Evolutionary conservation across 2,888 invertebrate species (phyloP).

Genomic region (Leucophenga montana): DNA sequence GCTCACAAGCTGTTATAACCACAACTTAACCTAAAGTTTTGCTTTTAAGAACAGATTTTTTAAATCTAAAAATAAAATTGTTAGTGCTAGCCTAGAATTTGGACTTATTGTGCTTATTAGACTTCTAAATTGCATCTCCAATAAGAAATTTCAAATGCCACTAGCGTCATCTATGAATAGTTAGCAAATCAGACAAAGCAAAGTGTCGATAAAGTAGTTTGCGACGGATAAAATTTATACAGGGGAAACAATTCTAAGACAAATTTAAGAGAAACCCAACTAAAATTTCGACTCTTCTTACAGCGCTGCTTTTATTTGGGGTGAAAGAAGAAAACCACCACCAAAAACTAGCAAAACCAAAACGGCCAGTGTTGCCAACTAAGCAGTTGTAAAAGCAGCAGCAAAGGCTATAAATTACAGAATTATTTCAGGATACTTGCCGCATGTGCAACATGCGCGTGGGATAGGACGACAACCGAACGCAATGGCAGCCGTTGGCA

Average conservation of each 20-base stretch:
- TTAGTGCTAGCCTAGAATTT: no score
- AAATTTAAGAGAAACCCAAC: slow-evolving; percentile 53
- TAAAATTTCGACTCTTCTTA: slow-evolving; percentile 2
- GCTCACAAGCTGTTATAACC: no score
- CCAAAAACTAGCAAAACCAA: slow-evolving; percentile 10
- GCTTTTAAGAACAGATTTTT: no score
- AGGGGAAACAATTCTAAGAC: slow-evolving; percentile 27
- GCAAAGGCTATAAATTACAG: slow-evolving; percentile 2
- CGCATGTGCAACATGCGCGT: slow-evolving; percentile 9
- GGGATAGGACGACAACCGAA: slow-evolving; percentile 46
- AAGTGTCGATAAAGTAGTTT: slow-evolving; percentile 57
- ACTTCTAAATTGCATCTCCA: slow-evolving; percentile 17
- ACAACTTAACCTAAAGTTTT: no score
- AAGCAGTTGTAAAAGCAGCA: slow-evolving; percentile 22
- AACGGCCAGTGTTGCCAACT: slow-evolving; percentile 26
- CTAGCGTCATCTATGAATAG: slow-evolving; percentile 56
- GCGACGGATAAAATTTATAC: slow-evolving; percentile 48
- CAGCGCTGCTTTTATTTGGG: slow-evolving; percentile 39
- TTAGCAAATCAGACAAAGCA: slow-evolving; percentile 27
- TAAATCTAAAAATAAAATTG: no score
- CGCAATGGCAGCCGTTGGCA: slow-evolving; percentile 60
- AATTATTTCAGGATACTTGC: neutral
- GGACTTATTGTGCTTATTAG: no score
- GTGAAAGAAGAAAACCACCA: slow-evolving; percentile 29
- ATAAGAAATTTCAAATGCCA: neutral